Conservation (phyloP, 2,113 vertebrate species). For the Manacus vitellinus region DNA sequence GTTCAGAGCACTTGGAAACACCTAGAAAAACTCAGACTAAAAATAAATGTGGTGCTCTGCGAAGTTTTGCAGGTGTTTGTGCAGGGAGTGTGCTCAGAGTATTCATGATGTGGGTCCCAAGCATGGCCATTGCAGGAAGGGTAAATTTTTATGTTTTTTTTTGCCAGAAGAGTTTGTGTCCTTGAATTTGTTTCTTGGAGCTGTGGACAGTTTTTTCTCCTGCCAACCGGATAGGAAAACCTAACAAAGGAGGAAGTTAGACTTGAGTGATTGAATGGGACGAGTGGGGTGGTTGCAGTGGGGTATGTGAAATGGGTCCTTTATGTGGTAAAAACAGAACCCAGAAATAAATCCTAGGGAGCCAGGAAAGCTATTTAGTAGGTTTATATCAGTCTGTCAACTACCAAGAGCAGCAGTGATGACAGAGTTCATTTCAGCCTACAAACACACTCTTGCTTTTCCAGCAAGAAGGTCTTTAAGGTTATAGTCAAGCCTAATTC, state of each 20-base stretch:
- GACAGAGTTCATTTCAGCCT: neutral
- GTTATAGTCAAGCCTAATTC: neutral
- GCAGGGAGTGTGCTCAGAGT: neutral
- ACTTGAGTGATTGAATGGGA: neutral
- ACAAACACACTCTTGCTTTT: neutral
- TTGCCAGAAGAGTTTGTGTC: neutral
- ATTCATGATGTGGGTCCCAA: rapidly evolving
- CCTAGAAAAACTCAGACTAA: neutral
- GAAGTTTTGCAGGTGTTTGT: neutral
- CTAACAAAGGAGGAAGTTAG: neutral
- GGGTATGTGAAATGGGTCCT: neutral
- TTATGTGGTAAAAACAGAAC: neutral
- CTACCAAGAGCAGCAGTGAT: neutral
- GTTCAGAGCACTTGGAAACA: neutral
- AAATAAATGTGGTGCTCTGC: neutral
- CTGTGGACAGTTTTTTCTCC: neutral
- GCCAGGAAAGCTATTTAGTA: neutral
- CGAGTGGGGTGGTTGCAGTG: neutral
- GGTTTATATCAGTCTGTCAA: neutral
- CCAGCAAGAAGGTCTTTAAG: neutral
- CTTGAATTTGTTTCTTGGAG: neutral
- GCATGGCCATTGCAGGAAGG: neutral
- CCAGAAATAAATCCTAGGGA: neutral
- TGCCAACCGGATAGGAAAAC: neutral
- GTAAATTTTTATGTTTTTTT: neutral